Conservation (phyloP, 2,888 invertebrate species). For the Merodon equestris region DNA sequence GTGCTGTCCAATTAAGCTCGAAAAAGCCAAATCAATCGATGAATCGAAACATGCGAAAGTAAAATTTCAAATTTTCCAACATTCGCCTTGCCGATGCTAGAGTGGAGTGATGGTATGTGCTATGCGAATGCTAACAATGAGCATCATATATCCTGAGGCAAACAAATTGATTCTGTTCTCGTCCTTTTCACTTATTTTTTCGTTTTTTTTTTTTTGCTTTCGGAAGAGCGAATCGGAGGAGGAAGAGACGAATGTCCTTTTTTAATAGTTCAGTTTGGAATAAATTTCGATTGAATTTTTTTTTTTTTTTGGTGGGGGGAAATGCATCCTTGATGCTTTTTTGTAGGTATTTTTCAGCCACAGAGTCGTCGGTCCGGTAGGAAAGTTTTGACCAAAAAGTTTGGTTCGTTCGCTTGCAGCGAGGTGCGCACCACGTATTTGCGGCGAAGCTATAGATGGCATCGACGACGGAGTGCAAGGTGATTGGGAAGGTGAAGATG, state of each 20-base stretch:
- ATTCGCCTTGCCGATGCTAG: neutral
- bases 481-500: conserved; percentile 8
- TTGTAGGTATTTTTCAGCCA: conserved; percentile 22
- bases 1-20: conserved; percentile 54
- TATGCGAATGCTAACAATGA: conserved; percentile 49
- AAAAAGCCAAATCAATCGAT: conserved; percentile 51
- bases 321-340: conserved; percentile 50
- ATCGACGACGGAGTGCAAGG: conserved; percentile 37
- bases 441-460: conserved; percentile 39
- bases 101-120: neutral
- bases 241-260: conserved; percentile 47
- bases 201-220: conserved; percentile 17
- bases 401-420: conserved; percentile 44
- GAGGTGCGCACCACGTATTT: conserved; percentile 59
- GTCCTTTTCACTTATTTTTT: conserved; percentile 10
- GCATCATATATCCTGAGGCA: conserved; percentile 57
- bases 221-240: conserved; percentile 15
- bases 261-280: conserved; percentile 38
- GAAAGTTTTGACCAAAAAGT: conserved; percentile 61
- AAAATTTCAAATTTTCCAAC: conserved; percentile 37
- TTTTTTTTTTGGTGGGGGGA: conserved; percentile 25
- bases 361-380: conserved; percentile 18
- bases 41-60: conserved; percentile 47
- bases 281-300: conserved; percentile 49
- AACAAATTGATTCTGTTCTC: conserved; percentile 60